phyloP scores from a whole-genome alignment of 2,113 vertebrate species.

The Coptodon rendalli region DNA sequence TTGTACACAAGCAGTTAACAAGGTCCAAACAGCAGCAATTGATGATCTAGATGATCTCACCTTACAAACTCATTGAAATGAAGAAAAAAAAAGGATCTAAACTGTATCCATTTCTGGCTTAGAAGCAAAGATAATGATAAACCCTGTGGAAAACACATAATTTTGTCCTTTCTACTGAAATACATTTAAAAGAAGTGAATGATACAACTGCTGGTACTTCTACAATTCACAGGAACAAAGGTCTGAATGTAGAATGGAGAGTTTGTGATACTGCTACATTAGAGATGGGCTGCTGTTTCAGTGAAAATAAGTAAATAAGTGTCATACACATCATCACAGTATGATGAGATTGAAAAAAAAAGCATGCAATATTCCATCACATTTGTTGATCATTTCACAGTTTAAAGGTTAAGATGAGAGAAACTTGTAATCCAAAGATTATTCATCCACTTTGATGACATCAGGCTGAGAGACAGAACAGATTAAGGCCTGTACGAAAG shows the following conservation, averaged over 20 bases:
- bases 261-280: not conserved
- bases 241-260: not conserved
- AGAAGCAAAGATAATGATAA: not conserved
- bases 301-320: not conserved
- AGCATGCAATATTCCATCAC: not conserved
- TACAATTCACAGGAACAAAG: not conserved
- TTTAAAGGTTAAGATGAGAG: not conserved
- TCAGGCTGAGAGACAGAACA: not conserved
- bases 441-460: not conserved
- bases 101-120: not conserved
- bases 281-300: not conserved
- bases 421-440: not conserved
- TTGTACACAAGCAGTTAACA: slow-evolving; percentile 29
- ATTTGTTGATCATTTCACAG: not conserved
- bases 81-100: not conserved
- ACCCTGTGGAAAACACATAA: not conserved
- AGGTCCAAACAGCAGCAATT: slow-evolving; percentile 6
- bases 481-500: not conserved
- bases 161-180: not conserved
- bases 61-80: not conserved
- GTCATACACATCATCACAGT: not conserved
- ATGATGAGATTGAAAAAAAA: not conserved
- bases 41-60: not conserved
- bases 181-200: not conserved
- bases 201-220: not conserved